Base-by-base conservation (phyloP, 2,113 vertebrate genomes). In the Pelmatolapia mariae region DNA sequence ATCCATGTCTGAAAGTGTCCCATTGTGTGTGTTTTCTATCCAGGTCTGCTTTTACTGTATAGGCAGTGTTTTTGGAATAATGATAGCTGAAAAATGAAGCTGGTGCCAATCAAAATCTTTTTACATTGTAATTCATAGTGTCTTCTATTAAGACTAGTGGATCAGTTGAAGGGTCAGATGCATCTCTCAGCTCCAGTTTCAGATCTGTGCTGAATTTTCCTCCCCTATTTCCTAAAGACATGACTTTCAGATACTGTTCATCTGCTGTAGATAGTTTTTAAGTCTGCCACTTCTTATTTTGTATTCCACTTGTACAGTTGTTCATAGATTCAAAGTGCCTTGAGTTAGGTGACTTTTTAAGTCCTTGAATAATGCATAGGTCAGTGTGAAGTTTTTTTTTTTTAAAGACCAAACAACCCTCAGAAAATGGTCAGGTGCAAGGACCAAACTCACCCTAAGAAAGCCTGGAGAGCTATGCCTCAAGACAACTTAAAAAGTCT, bases 11-110 rank as follows among this genome's bases (percentile, higher is more conserved):
- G 24, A 57, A 57, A 57, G 24, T 15, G 54, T 7, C 29, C 5
- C 61, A 38, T 12, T 36, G 31, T 66, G 61, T 66, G 61, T 66
- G 33, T 63, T 63, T 36, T 63, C 59, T 36, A 63, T 63, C 18
- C 59, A 3, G 2, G 19, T 13, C 2, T 8, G 11, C 0, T 0
- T 68, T 68, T 68, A 68, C 19, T 38, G 33, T 38, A 5, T n/a
- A n/a, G 29, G 59, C 1, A 7, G 59, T 63, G 59, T 31, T 19
- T 33, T 36, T 63, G 59, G 0, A 19, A 63, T 63, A 10, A 19
- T 13, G 11, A 12, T 63, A 19, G 7, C 18, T 63, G 4, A 63
- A 63, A 63, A 63, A 63, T 63, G 1, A 63, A 36, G 6, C 59
- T 63, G 16, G 9, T n/a, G 18, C 61, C 18, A n/a, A 66, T 66